Percentiles rank a stretch among this genome's conserved stretches.
Evolutionary conservation across 2,113 vertebrate species (phyloP).

Genomic region (Turnix velox): DNA sequence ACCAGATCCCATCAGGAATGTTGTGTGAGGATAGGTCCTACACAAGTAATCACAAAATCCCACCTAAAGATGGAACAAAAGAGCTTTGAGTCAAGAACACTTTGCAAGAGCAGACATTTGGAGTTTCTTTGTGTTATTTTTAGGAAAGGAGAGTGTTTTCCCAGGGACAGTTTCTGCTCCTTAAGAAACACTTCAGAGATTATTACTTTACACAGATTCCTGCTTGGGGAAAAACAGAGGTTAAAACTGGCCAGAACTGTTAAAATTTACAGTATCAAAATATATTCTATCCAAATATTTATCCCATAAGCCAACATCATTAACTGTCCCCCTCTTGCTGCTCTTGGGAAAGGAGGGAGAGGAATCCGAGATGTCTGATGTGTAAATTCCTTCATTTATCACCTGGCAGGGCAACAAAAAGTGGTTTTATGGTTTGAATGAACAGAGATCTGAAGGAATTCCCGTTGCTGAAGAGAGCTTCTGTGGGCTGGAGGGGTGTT

Average conservation of each 20-base stretch:
- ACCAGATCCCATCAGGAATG: not conserved
- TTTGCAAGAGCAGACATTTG: not conserved
- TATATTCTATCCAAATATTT: conserved; percentile 54
- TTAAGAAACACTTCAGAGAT: conserved; percentile 36
- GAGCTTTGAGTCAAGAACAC: not conserved
- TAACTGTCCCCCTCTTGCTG: conserved; percentile 15
- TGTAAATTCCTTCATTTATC: conserved; percentile 41
- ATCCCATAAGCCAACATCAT: not conserved
- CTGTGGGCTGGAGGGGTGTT: conserved; percentile 25
- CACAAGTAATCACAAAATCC: not conserved
- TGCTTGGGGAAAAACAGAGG: not conserved
- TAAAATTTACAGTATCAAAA: conserved; percentile 50
- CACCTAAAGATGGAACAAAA: not conserved
- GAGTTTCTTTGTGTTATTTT: conserved; percentile 9
- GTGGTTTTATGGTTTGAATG: conserved; percentile 16
- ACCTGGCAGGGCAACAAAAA: conserved; percentile 30
- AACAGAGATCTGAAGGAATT: conserved; percentile 12
- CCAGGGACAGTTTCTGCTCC: conserved; percentile 17
- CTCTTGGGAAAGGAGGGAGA: conserved; percentile 31
- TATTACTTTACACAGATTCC: conserved; percentile 15
- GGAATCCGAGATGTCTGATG: conserved; percentile 17
- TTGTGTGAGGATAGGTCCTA: not conserved
- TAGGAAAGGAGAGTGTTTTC: conserved; percentile 17
- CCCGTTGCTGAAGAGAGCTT: not conserved
- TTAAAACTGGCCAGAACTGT: conserved; percentile 28